Evolutionary conservation across 2,797 vertebrate genomes (phyloP), one percentile per base, ranked within the genome.

Genomic region (Tangara arthus): DNA sequence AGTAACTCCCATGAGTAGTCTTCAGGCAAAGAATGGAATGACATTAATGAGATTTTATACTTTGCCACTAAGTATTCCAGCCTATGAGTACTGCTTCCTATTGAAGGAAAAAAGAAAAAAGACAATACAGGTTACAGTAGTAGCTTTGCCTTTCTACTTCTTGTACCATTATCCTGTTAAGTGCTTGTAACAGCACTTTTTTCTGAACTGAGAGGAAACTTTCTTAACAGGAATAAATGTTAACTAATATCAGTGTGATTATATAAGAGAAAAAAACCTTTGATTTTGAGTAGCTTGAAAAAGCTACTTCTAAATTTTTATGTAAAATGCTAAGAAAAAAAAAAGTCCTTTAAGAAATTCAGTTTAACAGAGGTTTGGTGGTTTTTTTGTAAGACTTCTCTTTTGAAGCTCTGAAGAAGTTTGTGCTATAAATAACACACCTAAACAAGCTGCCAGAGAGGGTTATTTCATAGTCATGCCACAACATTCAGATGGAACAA

Each of bases 211-310:
- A 5, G 59, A 71, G 27, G 21, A 69, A 79, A 55, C 52, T 26
- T 37, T 83, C n/a, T 68, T n/a, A 76, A 47, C 4, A 55, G 59
- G 42, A 71, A 84, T 56, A 83, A 50, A 5, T 56, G 24, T 17
- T 26, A 71, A 77, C 41, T 42, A 47, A 68, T 77, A 27, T 21
- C 20, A 46, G 35, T 4, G 3, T n/a, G n/a, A 64, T 78, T 61
- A 44, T 21, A 22, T 53, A 30, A 46, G 59, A 59, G 68, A 64
- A 66, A 34, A 64, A 34, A 8, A 0, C 0, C 4, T 2, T 50
- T 52, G 15, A 55, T 44, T 61, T 79, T 13, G 26, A 72, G 27
- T 61, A 53, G 35, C 41, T 81, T 34, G 47, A 8, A 57, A 79
- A 93, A 75, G 4, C 32, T 61, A 22, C 15, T 68, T 56, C 10